Base-by-base conservation (phyloP, 1,140 invertebrate species). In the Orius insidiosus region DNA sequence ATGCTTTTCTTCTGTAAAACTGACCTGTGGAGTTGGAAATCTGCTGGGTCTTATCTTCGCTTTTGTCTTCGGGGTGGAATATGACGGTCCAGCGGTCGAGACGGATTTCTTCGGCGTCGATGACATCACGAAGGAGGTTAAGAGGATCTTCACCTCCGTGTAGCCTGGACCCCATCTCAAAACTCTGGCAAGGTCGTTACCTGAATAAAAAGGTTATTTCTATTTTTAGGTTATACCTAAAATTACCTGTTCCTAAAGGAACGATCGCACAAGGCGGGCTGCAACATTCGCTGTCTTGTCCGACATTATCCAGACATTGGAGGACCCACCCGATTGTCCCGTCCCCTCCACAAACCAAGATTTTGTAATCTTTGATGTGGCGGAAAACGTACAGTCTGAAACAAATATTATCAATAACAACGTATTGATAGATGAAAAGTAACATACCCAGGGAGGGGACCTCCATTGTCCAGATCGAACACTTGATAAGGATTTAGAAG, bases 281-380 rank as follows among this genome's bases (percentile, higher is more conserved):
- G 52, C 88, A 90, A 63, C 95, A 99, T 61, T 94, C 87, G 48
- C 90, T 95, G 67, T 98, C 95, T 65, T 96, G 92, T 31, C 92
- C 90, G 1, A 94, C 89, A 65, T 95, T 98, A 64, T 98, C 95
- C 53, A 99, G 71, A 67, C 94, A 98, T 61, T 97, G 94, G 40
- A 98, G 70, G 39, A 98, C 94, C 95, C 95, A 98, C 35, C 95
- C 95, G 52, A 99, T 94, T n/a, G 96, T 98, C 33, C 96, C 95
- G 64, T 99, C 95, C 5, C 95, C 96, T 37, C 96, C 96, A 64
- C 95, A 98, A 24, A 98, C 95, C 52, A 99, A 68, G 58, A 98
- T 98, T 68, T 94, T 94, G 68, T 98, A 99, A 67, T 97, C 83
- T 55, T 83, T 78, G 59, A 99, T 90, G 63, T 98, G 88, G 33